Conservation (phyloP, 2,113 vertebrate species). For the Emydocephalus ijimae region DNA sequence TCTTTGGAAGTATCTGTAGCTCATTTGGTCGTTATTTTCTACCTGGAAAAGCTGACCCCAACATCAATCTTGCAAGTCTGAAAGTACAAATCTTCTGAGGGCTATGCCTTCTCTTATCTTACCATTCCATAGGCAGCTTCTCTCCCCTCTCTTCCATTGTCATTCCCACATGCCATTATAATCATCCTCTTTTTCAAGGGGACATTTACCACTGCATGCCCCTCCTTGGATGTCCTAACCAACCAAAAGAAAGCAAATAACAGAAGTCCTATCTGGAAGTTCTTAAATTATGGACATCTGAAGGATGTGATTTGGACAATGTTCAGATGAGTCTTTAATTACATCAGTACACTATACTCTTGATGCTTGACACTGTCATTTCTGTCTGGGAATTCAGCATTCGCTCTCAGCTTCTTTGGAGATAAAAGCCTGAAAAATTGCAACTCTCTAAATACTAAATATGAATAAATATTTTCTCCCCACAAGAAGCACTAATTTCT, state of each 20-base stretch:
- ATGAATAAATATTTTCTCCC: background rate
- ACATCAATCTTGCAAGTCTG: too few relatives aligned
- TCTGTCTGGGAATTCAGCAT: background rate
- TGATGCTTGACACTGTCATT: background rate
- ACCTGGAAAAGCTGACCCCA: too few relatives aligned
- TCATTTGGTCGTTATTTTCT: too few relatives aligned
- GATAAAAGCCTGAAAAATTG: background rate
- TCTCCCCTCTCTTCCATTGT: background rate
- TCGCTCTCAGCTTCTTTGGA: background rate
- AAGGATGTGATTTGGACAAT: slow-evolving; percentile 19
- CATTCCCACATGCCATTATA: background rate
- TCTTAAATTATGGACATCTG: slow-evolving; percentile 18
- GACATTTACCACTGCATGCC: background rate
- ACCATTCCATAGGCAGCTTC: too few relatives aligned
- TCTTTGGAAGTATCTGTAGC: too few relatives aligned
- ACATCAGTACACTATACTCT: background rate
- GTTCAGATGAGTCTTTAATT: slow-evolving; percentile 20
- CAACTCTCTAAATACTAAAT: background rate
- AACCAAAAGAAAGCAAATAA: background rate
- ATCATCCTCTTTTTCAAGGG: background rate
- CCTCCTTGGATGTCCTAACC: background rate
- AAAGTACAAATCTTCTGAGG: too few relatives aligned
- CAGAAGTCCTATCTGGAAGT: slow-evolving; percentile 29
- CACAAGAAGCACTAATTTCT: background rate
- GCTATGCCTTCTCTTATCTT: too few relatives aligned